Evolutionary conservation across 2,113 vertebrate genomes (phyloP).

Genomic region (Seriola aureovittata): DNA sequence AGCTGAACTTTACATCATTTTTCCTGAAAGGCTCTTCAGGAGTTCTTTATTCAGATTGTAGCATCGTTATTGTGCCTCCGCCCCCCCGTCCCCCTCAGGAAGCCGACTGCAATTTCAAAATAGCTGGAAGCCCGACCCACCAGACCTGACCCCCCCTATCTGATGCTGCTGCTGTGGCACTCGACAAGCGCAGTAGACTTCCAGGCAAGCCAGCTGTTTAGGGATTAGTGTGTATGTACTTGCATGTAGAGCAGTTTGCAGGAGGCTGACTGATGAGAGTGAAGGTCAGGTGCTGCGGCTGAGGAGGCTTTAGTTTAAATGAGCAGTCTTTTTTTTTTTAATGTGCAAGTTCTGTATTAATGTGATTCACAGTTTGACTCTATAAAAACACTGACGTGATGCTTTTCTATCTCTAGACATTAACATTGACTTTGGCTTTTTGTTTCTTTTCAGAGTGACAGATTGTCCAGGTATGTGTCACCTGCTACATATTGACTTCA

Average conservation of each 20-base stretch:
- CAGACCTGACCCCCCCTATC: conserved; percentile 12
- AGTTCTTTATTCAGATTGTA: background rate
- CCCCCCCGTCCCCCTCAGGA: conserved; percentile 26
- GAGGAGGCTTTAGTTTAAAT: background rate
- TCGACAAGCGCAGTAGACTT: background rate
- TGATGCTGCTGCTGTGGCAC: conserved; percentile 17
- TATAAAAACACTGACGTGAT: background rate
- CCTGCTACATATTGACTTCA: background rate
- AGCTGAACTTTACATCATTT: background rate
- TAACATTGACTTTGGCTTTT: conserved; percentile 37
- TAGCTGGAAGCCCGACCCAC: conserved; percentile 39
- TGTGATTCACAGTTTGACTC: background rate
- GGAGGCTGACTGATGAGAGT: background rate
- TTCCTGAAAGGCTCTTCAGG: background rate
- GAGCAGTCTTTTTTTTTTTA: too few relatives aligned
- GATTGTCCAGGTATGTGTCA: conserved; percentile 90
- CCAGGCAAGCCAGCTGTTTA: conserved; percentile 35
- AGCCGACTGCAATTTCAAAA: conserved; percentile 17
- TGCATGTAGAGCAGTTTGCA: background rate
- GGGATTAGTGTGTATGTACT: conserved; percentile 18
- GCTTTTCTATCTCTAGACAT: background rate
- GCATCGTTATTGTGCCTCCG: conserved; percentile 9
- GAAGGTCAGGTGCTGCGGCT: conserved; percentile 3
- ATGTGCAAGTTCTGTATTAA: background rate
- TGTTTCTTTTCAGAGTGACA: conserved; percentile 88